Conservation (phyloP, 2,113 vertebrate genomes). For the Gadus macrocephalus region DNA sequence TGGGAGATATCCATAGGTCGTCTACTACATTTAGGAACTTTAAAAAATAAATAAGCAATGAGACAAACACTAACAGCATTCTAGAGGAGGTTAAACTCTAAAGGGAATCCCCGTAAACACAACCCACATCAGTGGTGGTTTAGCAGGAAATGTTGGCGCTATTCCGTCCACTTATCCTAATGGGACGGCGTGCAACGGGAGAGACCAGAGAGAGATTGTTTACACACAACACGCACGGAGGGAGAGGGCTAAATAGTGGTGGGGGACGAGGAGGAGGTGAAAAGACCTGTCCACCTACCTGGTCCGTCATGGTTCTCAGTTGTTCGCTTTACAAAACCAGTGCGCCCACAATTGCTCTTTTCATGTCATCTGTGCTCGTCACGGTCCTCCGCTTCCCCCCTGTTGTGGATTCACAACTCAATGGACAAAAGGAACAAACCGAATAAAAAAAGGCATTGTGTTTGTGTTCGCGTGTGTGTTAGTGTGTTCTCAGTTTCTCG, state of each 20-base stretch:
- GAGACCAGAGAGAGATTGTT: not conserved
- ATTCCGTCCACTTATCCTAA: no score
- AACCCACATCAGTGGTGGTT: not conserved
- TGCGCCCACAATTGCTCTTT: slow-evolving; percentile 30
- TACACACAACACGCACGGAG: not conserved
- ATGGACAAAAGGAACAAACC: no score
- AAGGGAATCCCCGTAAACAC: slow-evolving; percentile 8
- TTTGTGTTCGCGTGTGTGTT: no score
- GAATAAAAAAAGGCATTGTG: not conserved
- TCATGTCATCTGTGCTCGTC: slow-evolving; percentile 56
- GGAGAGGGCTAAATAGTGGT: not conserved
- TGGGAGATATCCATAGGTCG: no score
- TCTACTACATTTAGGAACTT: not conserved
- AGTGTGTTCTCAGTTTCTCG: not conserved
- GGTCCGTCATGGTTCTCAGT: slow-evolving; percentile 67
- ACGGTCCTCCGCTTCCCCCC: slow-evolving; percentile 24
- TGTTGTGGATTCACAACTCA: not conserved
- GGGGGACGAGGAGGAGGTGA: not conserved
- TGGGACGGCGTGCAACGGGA: no score
- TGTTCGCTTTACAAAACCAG: slow-evolving; percentile 40
- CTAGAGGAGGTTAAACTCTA: not conserved
- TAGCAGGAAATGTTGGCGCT: not conserved
- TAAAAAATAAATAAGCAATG: not conserved
- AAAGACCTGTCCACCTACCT: slow-evolving; percentile 57
- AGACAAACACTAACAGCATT: not conserved